These are phyloP conservation scores for Mastigias papua DNA, from an alignment of 30 jellyfish, hydroid and myxozoan genomes.

Conservation along the genomic window DNA sequence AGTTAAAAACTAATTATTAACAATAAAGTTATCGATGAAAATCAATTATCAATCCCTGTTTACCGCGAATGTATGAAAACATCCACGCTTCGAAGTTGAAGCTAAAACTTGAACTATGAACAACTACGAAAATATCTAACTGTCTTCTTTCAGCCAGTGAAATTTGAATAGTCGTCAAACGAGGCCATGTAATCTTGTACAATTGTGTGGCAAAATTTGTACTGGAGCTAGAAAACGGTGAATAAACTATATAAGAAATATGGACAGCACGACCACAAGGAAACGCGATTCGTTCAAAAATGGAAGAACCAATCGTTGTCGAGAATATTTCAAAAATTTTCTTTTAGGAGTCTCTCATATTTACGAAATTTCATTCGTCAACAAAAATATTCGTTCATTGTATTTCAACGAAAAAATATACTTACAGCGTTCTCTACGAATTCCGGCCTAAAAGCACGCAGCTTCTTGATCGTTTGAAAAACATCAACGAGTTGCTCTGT, in stretches of 20 bases:
- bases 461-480: conserved; percentile 84
- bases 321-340: too few species aligned
- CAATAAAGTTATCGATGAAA: not conserved
- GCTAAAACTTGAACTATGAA: not conserved
- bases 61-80: not conserved
- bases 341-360: too few species aligned
- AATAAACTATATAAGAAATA: too few species aligned
- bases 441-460: conserved; percentile 86
- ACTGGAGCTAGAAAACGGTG: conserved; percentile 69
- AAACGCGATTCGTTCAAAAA: too few species aligned
- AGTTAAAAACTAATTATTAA: too few species aligned
- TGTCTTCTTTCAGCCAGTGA: conserved; percentile 67
- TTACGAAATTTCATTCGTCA: too few species aligned
- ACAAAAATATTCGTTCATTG: too few species aligned
- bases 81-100: not conserved
- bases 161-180: conserved; percentile 82
- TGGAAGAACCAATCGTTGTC: too few species aligned
- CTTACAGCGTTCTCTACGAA: conserved; percentile 90
- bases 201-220: conserved; percentile 77
- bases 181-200: conserved; percentile 86
- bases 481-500: conserved; percentile 90
- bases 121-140: not conserved
- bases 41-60: not conserved
- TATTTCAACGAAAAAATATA: not conserved
- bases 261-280: too few species aligned